A percentile compares a stretch with the other conserved stretches of the same genome.
Conservation (phyloP, 2,113 vertebrate species). For the Podarcis muralis region DNA sequence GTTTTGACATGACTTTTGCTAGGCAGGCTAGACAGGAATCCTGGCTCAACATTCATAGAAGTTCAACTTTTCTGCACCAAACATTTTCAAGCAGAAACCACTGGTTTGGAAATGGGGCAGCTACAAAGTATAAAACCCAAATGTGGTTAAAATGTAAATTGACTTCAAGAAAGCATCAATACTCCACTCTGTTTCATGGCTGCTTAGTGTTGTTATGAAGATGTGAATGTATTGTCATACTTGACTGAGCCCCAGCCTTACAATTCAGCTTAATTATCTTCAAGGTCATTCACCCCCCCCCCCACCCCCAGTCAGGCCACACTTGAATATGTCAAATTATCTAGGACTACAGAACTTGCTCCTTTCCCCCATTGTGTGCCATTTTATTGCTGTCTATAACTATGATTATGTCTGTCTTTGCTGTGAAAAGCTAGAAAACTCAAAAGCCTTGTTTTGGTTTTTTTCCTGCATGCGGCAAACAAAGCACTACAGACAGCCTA, state of each 20-base stretch:
- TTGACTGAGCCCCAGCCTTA: slow-evolving; percentile 38
- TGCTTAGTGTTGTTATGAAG: slow-evolving; percentile 46
- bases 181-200: slow-evolving; percentile 24
- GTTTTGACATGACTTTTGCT: not conserved
- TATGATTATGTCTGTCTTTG: slow-evolving; percentile 41
- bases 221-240: slow-evolving; percentile 41
- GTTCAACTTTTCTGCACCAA: not conserved
- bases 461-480: not conserved
- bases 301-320: slow-evolving; percentile 12
- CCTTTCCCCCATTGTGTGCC: slow-evolving; percentile 33
- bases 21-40: not conserved
- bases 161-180: slow-evolving; percentile 31
- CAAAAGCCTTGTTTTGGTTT: slow-evolving; percentile 29
- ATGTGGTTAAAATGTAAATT: slow-evolving; percentile 41
- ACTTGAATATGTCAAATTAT: slow-evolving; percentile 58
- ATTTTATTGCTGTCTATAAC: slow-evolving; percentile 36
- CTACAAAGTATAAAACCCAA: slow-evolving; percentile 1
- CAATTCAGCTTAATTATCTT: slow-evolving; percentile 53
- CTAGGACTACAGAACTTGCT: slow-evolving; percentile 27
- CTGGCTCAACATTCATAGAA: not conserved
- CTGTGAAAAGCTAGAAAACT: slow-evolving; percentile 19
- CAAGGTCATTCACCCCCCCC: slow-evolving; percentile 44
- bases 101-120: slow-evolving; percentile 23
- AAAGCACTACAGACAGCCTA: not conserved
- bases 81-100: slow-evolving; percentile 30